Evolutionary conservation across 1,140 invertebrate species (phyloP).

Genomic region (Anagrus nilaparvatae): DNA sequence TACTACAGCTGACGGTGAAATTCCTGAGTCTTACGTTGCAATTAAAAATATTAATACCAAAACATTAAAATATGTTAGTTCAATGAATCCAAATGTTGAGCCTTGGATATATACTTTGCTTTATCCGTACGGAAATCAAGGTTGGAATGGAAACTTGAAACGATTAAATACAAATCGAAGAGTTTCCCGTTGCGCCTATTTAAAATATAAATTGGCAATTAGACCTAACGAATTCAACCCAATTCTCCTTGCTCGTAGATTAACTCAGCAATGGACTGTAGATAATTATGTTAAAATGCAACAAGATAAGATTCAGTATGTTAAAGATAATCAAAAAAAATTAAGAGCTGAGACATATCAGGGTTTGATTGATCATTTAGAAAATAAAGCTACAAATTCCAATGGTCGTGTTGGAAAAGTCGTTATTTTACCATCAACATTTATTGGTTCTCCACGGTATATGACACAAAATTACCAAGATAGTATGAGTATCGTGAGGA

Average conservation of each 20-base stretch:
- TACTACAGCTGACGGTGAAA: no score
- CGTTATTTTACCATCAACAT: slow-evolving; percentile 31
- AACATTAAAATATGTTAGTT: no score
- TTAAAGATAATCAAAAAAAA: slow-evolving; percentile 2
- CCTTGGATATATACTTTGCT: slow-evolving; percentile 12
- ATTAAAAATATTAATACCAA: no score
- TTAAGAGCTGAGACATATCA: slow-evolving; percentile 6
- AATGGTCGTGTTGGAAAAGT: slow-evolving; percentile 14
- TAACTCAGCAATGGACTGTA: slow-evolving; percentile 5
- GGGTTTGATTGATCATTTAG: slow-evolving; percentile 13
- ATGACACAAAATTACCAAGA: slow-evolving; percentile 37
- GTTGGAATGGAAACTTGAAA: slow-evolving; percentile 7
- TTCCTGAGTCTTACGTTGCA: no score
- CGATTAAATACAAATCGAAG: slow-evolving; percentile 1
- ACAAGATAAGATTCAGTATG: neutral
- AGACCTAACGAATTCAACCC: neutral
- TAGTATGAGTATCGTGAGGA: slow-evolving; percentile 34
- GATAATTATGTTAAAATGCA: slow-evolving; percentile 6
- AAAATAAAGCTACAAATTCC: slow-evolving; percentile 2
- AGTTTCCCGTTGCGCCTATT: slow-evolving; percentile 1
- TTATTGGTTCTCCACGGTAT: slow-evolving; percentile 28
- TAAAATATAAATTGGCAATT: slow-evolving; percentile 8
- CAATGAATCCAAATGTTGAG: no score
- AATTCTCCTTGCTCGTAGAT: neutral
- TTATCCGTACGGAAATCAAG: slow-evolving; percentile 10